Conservation (phyloP, 2,113 vertebrate genomes). For the Proterorhinus semilunaris region DNA sequence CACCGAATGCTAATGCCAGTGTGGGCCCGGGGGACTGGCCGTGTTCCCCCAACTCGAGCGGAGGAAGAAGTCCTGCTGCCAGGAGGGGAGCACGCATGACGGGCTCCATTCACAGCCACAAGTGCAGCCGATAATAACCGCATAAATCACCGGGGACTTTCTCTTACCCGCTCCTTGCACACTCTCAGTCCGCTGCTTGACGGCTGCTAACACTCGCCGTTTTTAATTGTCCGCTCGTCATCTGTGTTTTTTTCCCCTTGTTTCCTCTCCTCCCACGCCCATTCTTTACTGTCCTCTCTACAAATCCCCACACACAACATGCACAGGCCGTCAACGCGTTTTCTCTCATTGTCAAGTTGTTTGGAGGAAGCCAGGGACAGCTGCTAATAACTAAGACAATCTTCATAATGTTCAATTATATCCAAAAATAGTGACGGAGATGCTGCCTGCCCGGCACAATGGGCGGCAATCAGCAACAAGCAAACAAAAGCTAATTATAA, state of each 20-base stretch:
- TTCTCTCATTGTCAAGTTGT: constrained; percentile 43
- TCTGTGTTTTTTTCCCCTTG: constrained; percentile 8
- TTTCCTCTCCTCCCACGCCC: constrained; percentile 42
- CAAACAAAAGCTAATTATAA: constrained; percentile 16
- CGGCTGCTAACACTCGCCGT: constrained; percentile 51
- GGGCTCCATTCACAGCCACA: constrained; percentile 66
- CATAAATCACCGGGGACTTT: constrained; percentile 69
- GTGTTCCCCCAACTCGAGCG: constrained; percentile 48
- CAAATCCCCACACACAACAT: constrained; percentile 35
- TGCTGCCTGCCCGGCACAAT: background rate
- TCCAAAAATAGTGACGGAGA: constrained; percentile 46
- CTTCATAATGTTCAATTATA: constrained; percentile 29
- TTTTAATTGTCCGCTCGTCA: constrained; percentile 60
- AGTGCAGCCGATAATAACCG: constrained; percentile 68
- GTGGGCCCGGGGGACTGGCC: constrained; percentile 54
- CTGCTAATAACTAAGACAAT: constrained; percentile 50
- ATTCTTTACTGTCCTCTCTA: constrained; percentile 54
- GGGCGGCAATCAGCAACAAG: constrained; percentile 21
- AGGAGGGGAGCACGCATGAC: constrained; percentile 62
- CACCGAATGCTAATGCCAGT: constrained; percentile 67
- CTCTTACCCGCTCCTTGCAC: constrained; percentile 34
- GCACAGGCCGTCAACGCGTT: constrained; percentile 10
- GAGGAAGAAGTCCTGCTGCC: constrained; percentile 40
- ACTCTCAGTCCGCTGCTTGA: constrained; percentile 50
- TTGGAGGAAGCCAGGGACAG: constrained; percentile 29